Conservation (phyloP, 2,797 vertebrate species). For the Cygnus olor region DNA sequence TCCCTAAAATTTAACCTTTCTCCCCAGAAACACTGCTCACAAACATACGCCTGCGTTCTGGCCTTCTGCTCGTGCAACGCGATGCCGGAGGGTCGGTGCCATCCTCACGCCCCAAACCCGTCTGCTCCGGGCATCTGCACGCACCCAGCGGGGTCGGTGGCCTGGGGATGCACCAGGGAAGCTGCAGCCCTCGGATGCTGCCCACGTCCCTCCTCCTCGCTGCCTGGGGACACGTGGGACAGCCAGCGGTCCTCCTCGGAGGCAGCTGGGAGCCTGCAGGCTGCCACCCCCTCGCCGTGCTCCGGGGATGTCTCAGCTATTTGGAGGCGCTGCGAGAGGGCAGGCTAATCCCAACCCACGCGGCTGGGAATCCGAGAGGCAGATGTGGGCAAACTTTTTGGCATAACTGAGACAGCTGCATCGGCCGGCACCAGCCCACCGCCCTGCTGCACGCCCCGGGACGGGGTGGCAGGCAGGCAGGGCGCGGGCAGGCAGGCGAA, state of each 20-base stretch:
- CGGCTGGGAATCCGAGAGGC: background rate
- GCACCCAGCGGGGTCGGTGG: background rate
- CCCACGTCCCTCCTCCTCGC: background rate
- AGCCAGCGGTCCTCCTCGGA: background rate
- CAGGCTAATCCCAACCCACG: background rate
- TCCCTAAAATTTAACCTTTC: background rate
- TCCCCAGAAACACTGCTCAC: accelerated
- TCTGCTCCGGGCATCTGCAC: background rate
- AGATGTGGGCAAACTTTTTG: background rate
- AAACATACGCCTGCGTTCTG: background rate
- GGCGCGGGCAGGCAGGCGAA: accelerated
- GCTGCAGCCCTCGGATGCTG: accelerated
- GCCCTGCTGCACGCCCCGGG: accelerated
- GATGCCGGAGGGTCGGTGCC: background rate
- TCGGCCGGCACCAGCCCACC: background rate
- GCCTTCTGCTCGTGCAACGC: accelerated
- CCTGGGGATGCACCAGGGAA: background rate
- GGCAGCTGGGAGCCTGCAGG: background rate
- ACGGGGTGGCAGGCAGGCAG: background rate
- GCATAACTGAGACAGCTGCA: background rate
- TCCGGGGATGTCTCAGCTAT: background rate
- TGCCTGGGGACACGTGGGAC: accelerated
- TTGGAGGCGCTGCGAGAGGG: background rate
- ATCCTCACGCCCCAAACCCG: background rate
- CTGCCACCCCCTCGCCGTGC: background rate